Conservation (phyloP, 2,113 vertebrate genomes). For the Ophiodon elongatus region DNA sequence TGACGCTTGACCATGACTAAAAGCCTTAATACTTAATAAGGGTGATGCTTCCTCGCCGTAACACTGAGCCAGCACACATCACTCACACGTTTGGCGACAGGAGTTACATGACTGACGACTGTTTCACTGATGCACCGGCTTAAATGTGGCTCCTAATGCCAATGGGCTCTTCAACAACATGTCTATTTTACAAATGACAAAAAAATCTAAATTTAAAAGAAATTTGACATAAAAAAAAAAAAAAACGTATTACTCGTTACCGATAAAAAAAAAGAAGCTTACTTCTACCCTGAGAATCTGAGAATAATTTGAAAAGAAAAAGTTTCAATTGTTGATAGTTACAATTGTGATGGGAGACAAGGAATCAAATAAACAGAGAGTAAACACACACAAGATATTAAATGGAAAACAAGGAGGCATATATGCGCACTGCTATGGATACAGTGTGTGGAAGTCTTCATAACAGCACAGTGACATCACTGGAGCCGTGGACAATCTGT, state of each 20-base stretch:
- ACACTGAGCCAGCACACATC: background rate
- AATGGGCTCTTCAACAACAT: background rate
- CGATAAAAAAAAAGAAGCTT: background rate
- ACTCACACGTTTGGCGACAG: conserved; percentile 15
- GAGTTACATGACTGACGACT: background rate
- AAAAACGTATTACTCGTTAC: no score
- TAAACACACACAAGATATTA: background rate
- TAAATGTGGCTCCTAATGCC: background rate
- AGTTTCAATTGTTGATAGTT: background rate
- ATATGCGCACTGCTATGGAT: background rate
- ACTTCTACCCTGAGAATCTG: background rate
- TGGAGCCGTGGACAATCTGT: background rate
- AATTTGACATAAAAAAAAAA: background rate
- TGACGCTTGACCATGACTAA: background rate
- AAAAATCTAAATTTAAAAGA: background rate
- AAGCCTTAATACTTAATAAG: background rate
- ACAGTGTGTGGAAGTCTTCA: background rate
- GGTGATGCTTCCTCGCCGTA: background rate
- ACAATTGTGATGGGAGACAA: conserved; percentile 3
- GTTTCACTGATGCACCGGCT: background rate
- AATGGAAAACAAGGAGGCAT: background rate
- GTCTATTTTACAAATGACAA: background rate
- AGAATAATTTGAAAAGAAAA: background rate
- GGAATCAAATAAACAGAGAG: background rate
- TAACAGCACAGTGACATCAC: background rate